These are phyloP conservation scores for Rhynchophorus ferrugineus DNA, from an alignment of 1,140 invertebrate genomes.

Conservation along the genomic window DNA sequence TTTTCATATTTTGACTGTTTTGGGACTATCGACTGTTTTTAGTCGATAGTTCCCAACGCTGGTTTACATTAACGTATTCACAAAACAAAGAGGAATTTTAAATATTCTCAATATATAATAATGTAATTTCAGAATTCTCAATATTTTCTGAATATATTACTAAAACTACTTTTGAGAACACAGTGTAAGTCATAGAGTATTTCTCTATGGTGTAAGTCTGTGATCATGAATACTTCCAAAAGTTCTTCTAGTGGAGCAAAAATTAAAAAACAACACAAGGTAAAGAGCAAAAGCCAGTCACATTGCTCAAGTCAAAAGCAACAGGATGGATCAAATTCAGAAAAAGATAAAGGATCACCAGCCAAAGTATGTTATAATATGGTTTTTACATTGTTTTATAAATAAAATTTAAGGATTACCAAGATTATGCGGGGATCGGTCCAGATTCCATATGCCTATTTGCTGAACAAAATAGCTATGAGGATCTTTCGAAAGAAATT, in stretches of 20 bases:
- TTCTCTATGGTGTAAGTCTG: no score
- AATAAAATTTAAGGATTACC: constrained; percentile 31
- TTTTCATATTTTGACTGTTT: no score
- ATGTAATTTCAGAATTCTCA: no score
- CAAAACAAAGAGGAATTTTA: no score
- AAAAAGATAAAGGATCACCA: not conserved
- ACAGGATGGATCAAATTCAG: not conserved
- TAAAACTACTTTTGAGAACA: no score
- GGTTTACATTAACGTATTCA: no score
- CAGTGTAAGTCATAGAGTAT: no score
- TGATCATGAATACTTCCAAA: not conserved
- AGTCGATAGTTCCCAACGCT: no score
- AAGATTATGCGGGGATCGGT: constrained; percentile 34
- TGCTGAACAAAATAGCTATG: constrained; percentile 29
- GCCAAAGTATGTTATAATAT: not conserved
- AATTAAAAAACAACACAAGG: not conserved
- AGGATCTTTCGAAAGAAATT: constrained; percentile 30
- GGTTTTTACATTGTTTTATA: constrained; percentile 20
- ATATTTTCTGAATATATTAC: no score
- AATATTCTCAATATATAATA: no score
- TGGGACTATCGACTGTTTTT: no score
- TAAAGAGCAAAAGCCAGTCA: not conserved
- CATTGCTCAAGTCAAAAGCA: not conserved
- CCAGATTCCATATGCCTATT: constrained; percentile 28
- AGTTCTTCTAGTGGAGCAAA: not conserved